Percentiles rank a stretch among this genome's conserved stretches.
phyloP scores from a whole-genome alignment of 2,888 invertebrate species.

The Patella pellucida region DNA sequence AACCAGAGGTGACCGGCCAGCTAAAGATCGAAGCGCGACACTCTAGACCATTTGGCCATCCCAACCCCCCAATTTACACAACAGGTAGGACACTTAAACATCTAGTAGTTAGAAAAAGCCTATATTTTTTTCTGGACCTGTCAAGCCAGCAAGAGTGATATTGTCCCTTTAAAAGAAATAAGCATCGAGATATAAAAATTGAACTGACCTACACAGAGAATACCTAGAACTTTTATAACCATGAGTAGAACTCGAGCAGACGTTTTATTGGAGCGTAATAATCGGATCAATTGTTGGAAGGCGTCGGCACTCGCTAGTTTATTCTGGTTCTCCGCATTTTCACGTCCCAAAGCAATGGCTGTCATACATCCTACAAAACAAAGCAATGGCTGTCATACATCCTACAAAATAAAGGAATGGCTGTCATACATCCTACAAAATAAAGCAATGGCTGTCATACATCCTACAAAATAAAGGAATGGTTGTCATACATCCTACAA shows the following conservation, averaged over 20 bases:
- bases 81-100: no score
- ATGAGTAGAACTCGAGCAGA: constrained; percentile 65
- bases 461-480: constrained; percentile 56
- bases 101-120: no score
- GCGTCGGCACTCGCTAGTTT: constrained; percentile 66
- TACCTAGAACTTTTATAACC: constrained; percentile 69
- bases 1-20: no score
- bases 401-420: constrained; percentile 66
- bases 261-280: constrained; percentile 64
- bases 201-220: constrained; percentile 69
- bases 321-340: constrained; percentile 69
- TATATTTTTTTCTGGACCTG: no score
- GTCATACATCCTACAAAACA: constrained; percentile 66
- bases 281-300: constrained; percentile 67
- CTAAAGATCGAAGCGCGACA: no score
- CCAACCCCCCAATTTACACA: no score
- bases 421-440: constrained; percentile 67
- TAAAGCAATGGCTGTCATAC: constrained; percentile 68
- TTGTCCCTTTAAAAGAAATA: no score
- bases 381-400: constrained; percentile 65
- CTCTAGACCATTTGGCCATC: no score
- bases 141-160: no score
- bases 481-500: no score
- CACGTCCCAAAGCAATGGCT: constrained; percentile 66
- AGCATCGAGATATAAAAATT: not conserved